phyloP scores from a whole-genome alignment of 2,888 invertebrate genomes.

The Sinelater perroti region DNA sequence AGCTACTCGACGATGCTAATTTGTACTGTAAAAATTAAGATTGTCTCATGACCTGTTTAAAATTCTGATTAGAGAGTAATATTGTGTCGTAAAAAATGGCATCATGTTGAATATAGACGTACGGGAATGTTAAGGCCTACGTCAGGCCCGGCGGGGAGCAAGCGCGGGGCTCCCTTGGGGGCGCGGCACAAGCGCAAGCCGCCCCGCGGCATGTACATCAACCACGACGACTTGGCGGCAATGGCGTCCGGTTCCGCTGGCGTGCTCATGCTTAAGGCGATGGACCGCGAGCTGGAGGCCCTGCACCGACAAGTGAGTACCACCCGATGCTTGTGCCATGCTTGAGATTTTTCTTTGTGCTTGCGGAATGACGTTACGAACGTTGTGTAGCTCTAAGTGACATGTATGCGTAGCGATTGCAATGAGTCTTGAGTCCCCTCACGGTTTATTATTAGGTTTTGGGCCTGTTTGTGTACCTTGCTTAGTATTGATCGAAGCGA shows the following conservation, averaged over 20 bases:
- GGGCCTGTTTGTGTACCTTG: slow-evolving; percentile 28
- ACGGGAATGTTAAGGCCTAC: slow-evolving; percentile 83
- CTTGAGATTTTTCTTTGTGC: slow-evolving; percentile 24
- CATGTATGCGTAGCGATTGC: slow-evolving; percentile 8
- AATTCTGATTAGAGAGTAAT: not conserved
- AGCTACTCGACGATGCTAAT: not conserved
- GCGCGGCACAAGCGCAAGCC: slow-evolving; percentile 80
- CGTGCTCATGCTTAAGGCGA: slow-evolving; percentile 86
- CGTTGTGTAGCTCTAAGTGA: slow-evolving; percentile 23
- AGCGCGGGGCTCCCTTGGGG: slow-evolving; percentile 63
- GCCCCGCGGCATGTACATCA: slow-evolving; percentile 96
- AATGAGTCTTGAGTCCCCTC: not conserved
- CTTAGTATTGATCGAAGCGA: slow-evolving; percentile 16
- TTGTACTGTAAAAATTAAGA: slow-evolving; percentile 7
- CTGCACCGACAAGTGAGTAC: slow-evolving; percentile 94
- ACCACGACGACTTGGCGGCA: slow-evolving; percentile 94
- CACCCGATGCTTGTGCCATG: slow-evolving; percentile 35
- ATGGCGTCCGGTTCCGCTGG: slow-evolving; percentile 81
- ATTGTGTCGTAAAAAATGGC: slow-evolving; percentile 46
- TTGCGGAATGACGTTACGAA: slow-evolving; percentile 34
- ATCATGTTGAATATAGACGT: slow-evolving; percentile 68
- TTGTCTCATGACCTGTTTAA: not conserved
- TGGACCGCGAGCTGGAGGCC: slow-evolving; percentile 93
- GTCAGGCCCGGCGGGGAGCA: slow-evolving; percentile 71
- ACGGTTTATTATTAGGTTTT: not conserved